Base-by-base conservation (phyloP, 2,113 vertebrate genomes). In the Blennius ocellaris region DNA sequence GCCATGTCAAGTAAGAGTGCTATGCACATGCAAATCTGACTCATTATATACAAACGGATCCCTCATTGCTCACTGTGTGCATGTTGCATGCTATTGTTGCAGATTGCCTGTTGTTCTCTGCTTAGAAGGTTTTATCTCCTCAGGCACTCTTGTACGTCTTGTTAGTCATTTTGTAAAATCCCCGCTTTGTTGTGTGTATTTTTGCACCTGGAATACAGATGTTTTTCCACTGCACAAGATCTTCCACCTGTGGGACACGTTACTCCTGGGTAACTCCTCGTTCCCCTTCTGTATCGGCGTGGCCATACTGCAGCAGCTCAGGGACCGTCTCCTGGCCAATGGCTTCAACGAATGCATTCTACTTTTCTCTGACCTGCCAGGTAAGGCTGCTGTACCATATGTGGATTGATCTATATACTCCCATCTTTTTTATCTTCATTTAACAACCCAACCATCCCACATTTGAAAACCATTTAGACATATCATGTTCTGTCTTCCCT, bases 281-380 rank as follows among this genome's bases (percentile, higher is more conserved):
- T 99, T 99, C 71, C 97, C 97, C 0, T 99, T 99, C 89, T 99
- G 97, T 58, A 99, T 99, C 40, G 97, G 97, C 41, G 97, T 99
- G 67, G 97, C 98, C 62, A 98, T 99, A 80, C 88, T 99, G 69
- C 97, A 99, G 65, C 98, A 99, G 66, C 94, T 99, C 16, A 93
- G 97, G 21, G 97, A 97, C 83, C 94, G 97, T 5, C 96, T 99
- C 76, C 84, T 99, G 90, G 96, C 96, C 47, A 99, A 99, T 51
- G 98, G 97, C 80, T 99, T 99, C 92, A 99, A 99, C 51, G 98
- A 99, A 84, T 99, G 98, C 88, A 99, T 99, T 90, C 96, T 99
- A 7, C 96, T 99, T 65, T 99, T 99, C 87, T 99, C 98, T 47
- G 98, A 99, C 82, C 94, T 99, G 85, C 97, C 98, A 93, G 98